Base-by-base conservation (phyloP, 2,113 vertebrate species). In the Corydoras sp. region DNA sequence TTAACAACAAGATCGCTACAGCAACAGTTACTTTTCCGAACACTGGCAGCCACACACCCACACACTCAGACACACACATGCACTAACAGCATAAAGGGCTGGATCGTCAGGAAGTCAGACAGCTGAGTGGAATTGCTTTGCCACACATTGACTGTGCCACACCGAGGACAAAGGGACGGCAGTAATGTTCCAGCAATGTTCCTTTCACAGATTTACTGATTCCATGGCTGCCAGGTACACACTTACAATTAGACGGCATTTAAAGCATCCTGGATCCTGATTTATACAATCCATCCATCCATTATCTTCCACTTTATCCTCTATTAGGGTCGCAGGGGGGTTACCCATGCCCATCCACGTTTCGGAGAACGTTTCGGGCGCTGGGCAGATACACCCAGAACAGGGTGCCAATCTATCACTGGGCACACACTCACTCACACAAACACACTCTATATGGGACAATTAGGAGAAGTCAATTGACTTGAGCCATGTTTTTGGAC, bases 231-330 rank as follows among this genome's bases (percentile, higher is more conserved):
- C 68, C 85, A 82, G 78, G 86, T 84, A 83, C 85, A 86, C 81
- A 83, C 82, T 74, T 86, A 79, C 89, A 89, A 89, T 89, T 82
- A 87, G 35, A 89, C 18, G 18, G 86, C 84, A 89, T 90, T 89
- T 89, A 85, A 90, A 88, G 87, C 77, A 79, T 32, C 79, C 79
- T 88, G 86, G 85, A 85, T 78, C 79, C 12, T 66, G 82, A 88
- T 88, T 86, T 24, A 24, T 24, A 24, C 1, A 24, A 24, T 24
- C 18, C 18, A 24, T 24, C 18, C 18, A 24, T 24, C 18, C 18
- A 24, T 24, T 24, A 24, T 24, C 18, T 24, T 24, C 18, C 18
- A 24, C 18, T 24, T 24, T 24, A 24, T 24, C 18, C 18, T 24
- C 18, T 24, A 24, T 24, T 24, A 24, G 18, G 18, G 18, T 24